Conservation (phyloP, 2,113 vertebrate species). For the Phasianus colchicus region DNA sequence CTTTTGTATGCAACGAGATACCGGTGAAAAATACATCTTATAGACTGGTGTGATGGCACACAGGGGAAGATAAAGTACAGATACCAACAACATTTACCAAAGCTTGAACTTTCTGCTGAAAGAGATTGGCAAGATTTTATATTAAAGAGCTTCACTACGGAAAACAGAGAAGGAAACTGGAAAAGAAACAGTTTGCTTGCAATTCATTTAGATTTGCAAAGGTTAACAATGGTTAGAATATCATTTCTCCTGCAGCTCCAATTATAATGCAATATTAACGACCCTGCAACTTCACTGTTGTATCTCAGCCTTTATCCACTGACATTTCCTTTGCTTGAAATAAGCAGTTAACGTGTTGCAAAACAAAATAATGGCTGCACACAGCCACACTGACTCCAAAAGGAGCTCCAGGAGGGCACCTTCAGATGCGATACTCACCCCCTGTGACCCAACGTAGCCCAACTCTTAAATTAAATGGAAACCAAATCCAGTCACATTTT, state of each 20-base stretch:
- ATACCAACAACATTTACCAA: background rate
- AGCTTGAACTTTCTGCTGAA: background rate
- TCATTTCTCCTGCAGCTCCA: background rate
- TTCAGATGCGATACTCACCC: background rate
- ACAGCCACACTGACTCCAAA: background rate
- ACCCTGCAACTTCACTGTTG: background rate
- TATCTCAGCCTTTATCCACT: slow-evolving; percentile 15
- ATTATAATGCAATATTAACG: background rate
- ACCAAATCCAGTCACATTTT: fast-evolving
- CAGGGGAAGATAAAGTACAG: background rate
- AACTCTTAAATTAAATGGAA: background rate
- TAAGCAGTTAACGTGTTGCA: background rate
- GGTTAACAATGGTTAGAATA: background rate
- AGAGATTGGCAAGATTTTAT: background rate
- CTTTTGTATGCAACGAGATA: background rate
- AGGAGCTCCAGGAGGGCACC: background rate
- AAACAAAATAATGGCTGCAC: background rate
- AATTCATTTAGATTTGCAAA: slow-evolving; percentile 20
- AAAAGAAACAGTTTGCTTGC: background rate
- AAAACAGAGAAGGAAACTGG: background rate
- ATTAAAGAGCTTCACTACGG: background rate
- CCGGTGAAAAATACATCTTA: background rate
- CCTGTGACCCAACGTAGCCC: fast-evolving
- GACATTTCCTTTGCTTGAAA: slow-evolving; percentile 32
- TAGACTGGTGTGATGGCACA: background rate